Evolutionary conservation across 2,113 vertebrate genomes (phyloP), one percentile per base, ranked within the genome.

Genomic region (Carlito syrichta): DNA sequence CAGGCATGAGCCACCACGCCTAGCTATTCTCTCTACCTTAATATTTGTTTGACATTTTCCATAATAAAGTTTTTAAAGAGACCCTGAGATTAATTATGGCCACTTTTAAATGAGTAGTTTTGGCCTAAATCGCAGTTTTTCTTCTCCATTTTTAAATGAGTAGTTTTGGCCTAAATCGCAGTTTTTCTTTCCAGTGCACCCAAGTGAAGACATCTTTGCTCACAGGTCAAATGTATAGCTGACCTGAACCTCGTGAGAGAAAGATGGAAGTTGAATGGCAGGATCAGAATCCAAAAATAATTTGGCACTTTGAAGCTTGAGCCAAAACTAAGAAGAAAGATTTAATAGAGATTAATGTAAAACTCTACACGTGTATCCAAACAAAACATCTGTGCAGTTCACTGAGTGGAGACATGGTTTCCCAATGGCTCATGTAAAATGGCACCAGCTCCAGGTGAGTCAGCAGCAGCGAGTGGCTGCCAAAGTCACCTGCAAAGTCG

Each of bases 341-440:
- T 92, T 94, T 79, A 69, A 76, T 38, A 87, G 93, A 97, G 74
- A 96, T 84, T 66, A 94, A 45, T 52, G 30, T 48, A 96, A 96
- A 95, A 84, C 43, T 62, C 58, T 83, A 35, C 50, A 89, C 5
- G 1, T n/a, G 50, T 35, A 30, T 35, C 73, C 81, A 89, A 83
- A 92, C 52, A 89, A 96, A 89, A 19, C n/a, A 82, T 12, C 32
- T n/a, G 5, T 40, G 16, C 3, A 32, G 22, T 54, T 78, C 32
- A 7, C 4, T 54, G 48, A 9, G 9, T 6, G 7, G 56, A 93
- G 63, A 92, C 19, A 23, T 0, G 1, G 52, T 43, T 74, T 79
- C 45, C 43, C n/a, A 73, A 81, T 6, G 27, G 16, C n/a, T 68
- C 38, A 0, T 68, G 12, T 40, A n/a, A 58, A 52, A 69, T 6